phyloP scores from a whole-genome alignment of 2,113 vertebrate species.

The Boulengeromyrus knoepffleri region DNA sequence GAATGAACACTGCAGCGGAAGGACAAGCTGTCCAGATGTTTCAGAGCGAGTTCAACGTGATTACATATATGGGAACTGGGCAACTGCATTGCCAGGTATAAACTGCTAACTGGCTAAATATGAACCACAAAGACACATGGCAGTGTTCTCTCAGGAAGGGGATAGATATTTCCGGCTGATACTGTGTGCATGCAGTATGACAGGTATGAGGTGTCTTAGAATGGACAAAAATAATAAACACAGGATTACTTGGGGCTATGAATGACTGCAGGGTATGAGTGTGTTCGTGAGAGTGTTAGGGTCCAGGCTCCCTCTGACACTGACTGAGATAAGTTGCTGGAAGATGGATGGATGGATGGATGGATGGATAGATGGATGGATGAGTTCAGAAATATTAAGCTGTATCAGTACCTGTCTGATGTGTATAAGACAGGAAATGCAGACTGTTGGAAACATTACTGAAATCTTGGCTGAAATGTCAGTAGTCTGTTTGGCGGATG shows the following conservation, averaged over 20 bases:
- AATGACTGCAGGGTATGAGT: not conserved
- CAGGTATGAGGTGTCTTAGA: not conserved
- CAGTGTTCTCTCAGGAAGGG: not conserved
- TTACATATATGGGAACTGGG: not conserved
- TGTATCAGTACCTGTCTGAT: not conserved
- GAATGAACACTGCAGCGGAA: not conserved
- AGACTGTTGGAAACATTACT: not conserved
- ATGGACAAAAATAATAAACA: not conserved
- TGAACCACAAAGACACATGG: not conserved
- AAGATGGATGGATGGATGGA: not conserved
- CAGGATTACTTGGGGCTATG: not conserved
- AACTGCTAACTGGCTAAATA: not conserved
- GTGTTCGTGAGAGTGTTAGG: not conserved
- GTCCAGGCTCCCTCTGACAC: not conserved
- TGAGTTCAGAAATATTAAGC: not conserved
- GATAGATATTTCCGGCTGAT: not conserved
- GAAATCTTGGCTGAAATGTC: not conserved
- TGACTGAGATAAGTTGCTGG: not conserved
- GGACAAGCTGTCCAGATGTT: not conserved
- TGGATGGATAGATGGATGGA: not conserved
- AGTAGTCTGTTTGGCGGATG: not conserved
- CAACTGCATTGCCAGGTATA: not conserved
- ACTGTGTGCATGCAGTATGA: not conserved
- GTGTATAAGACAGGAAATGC: not conserved
- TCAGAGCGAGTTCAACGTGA: not conserved